Percentiles rank a stretch among this genome's conserved stretches.
Evolutionary conservation across 2,797 vertebrate genomes (phyloP).

Genomic region (Luscinia megarhynchos): DNA sequence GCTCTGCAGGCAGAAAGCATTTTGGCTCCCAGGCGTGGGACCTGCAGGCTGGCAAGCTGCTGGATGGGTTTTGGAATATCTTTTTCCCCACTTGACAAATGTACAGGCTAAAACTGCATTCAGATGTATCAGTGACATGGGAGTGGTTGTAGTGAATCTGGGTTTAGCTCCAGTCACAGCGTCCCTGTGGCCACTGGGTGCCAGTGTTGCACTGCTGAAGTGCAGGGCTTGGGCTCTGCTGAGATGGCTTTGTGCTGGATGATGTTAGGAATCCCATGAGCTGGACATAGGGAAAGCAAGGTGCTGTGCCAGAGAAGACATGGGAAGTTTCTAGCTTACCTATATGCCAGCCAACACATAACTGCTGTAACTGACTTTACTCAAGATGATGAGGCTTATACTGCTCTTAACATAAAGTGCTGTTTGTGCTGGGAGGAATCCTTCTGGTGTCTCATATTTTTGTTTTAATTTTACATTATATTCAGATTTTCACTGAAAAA

Average conservation of each 20-base stretch:
- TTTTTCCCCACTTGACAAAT: neutral
- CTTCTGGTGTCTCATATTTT: neutral
- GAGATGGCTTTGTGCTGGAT: neutral
- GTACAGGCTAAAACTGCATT: neutral
- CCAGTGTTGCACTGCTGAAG: constrained; percentile 7
- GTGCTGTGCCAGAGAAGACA: neutral
- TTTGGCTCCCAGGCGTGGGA: neutral
- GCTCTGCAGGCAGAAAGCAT: neutral
- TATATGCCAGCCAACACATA: rapidly evolving
- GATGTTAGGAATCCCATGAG: neutral
- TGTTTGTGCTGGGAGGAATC: neutral
- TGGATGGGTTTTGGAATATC: neutral
- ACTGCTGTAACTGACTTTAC: neutral
- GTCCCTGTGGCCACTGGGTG: constrained; percentile 38
- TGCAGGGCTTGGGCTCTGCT: neutral
- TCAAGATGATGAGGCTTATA: rapidly evolving
- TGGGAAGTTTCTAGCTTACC: neutral
- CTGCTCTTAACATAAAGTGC: neutral
- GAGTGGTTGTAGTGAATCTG: neutral
- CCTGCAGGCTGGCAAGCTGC: neutral
- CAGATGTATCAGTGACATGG: rapidly evolving
- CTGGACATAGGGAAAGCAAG: neutral
- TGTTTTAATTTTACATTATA: neutral
- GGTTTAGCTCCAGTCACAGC: neutral
- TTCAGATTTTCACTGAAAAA: neutral